Evolutionary conservation across 2,888 invertebrate species (phyloP).

Genomic region (Strigamia maritima): DNA sequence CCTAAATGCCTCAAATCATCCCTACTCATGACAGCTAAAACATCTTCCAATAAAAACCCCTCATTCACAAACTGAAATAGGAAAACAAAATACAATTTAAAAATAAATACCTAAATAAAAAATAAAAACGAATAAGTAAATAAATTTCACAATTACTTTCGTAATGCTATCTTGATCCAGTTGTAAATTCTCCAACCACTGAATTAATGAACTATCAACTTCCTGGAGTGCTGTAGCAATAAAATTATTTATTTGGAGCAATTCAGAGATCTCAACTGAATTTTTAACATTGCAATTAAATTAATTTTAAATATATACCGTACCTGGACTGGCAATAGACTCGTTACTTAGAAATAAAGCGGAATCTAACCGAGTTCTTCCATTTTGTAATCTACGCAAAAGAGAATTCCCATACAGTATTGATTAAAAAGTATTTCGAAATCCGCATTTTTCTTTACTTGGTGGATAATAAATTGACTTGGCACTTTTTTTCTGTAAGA

Average conservation of each 20-base stretch:
- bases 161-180: conserved; percentile 66
- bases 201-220: conserved; percentile 60
- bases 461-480: conserved; percentile 59
- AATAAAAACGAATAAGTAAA: conserved; percentile 1
- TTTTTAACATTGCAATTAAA: too few relatives aligned
- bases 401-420: too few relatives aligned
- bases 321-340: neutral
- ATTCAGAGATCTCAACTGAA: neutral
- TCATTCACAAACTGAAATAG: conserved; percentile 65
- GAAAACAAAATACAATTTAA: too few relatives aligned
- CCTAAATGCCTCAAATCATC: conserved; percentile 77
- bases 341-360: neutral
- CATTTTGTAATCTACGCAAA: neutral
- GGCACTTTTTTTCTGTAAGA: conserved; percentile 66
- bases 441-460: neutral
- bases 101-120: neutral
- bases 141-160: conserved; percentile 55
- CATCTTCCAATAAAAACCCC: conserved; percentile 74
- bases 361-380: neutral
- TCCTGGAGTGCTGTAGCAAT: neutral
- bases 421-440: neutral
- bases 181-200: conserved; percentile 69
- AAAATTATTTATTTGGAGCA: conserved; percentile 22
- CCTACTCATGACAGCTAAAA: conserved; percentile 72
- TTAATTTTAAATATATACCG: too few relatives aligned